phyloP scores from a whole-genome alignment of 1,140 invertebrate species.

The Pseudomyrmex sp. region DNA sequence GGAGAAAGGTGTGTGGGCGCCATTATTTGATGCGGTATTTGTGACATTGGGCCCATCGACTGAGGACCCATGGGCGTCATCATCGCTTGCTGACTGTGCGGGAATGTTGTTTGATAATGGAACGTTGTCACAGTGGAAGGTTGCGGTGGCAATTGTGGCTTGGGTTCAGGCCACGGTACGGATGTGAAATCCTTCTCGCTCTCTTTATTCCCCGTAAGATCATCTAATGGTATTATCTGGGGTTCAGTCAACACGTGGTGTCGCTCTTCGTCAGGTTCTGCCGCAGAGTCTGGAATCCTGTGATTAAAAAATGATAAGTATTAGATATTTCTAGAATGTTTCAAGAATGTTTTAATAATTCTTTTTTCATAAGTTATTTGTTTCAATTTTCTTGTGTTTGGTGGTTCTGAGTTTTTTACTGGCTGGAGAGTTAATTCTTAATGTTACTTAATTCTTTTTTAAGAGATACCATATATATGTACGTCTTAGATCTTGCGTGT shows the following conservation, averaged over 20 bases:
- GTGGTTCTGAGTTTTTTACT: too few relatives aligned
- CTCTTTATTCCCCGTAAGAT: conserved; percentile 92
- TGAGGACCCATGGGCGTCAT: conserved; percentile 73
- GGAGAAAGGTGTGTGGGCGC: conserved; percentile 71
- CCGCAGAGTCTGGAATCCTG: conserved; percentile 93
- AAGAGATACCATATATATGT: too few relatives aligned
- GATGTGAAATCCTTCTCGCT: conserved; percentile 91
- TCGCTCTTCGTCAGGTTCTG: conserved; percentile 94
- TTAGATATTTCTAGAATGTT: conserved; percentile 32
- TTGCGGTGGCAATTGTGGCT: conserved; percentile 84
- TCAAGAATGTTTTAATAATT: background rate
- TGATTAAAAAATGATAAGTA: conserved; percentile 57
- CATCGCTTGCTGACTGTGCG: conserved; percentile 73
- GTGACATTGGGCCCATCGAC: conserved; percentile 80
- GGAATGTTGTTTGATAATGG: conserved; percentile 81
- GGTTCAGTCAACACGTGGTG: conserved; percentile 90
- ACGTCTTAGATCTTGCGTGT: too few relatives aligned
- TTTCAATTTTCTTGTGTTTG: too few relatives aligned
- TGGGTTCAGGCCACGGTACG: conserved; percentile 93
- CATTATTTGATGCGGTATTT: conserved; percentile 75
- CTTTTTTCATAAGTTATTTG: too few relatives aligned
- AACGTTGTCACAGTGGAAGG: conserved; percentile 73
- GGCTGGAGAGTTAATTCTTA: too few relatives aligned
- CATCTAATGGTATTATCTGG: conserved; percentile 94
- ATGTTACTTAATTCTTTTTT: too few relatives aligned